Evolutionary conservation across 2,888 invertebrate genomes (phyloP), one percentile per base, ranked within the genome.

Genomic region (Metellina segmentata): DNA sequence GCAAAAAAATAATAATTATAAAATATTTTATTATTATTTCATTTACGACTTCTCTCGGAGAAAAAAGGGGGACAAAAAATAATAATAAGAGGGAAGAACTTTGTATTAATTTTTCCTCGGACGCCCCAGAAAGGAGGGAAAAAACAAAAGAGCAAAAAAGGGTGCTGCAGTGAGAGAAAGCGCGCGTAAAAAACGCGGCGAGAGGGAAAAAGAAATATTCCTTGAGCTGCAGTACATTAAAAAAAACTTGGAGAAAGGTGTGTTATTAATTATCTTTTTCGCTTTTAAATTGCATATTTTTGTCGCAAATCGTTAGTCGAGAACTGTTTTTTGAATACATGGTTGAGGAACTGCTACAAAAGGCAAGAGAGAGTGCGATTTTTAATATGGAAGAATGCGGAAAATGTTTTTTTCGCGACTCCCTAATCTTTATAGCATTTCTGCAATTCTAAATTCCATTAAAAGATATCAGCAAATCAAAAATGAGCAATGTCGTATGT

Each of bases 231-330:
- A 87, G 87, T 83, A 83, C 83, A 83, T 91, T 91, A 91, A 83
- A 86, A 61, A 61, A 91, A 91, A 88, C 71, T 77, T 74, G 70
- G 78, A 77, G 34, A 85, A 91, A 91, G 91, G 91, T 91, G 91
- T 83, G 91, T 91, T 91, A 91, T 91, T 91, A 91, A 91, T 91
- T 91, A 91, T 91, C 86, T 91, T 91, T 86, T 91, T 90, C 79
- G 81, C 70, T 70, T 82, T 87, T 87, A 91, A 91, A 87, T 91
- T 91, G 87, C 91, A 91, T 91, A 91, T 91, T 91, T 91, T 83
- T 78, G 91, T 91, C 91, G 71, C 51, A 78, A 87, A 91, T 91
- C 91, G 91, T 91, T 91, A 86, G 83, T 87, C 82, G 91, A 70
- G 86, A 87, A 88, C 77, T 87, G 91, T 81, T 91, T 91, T 91